phyloP scores from a whole-genome alignment of 2,888 invertebrate species.

The Pseudococcus viburni region DNA sequence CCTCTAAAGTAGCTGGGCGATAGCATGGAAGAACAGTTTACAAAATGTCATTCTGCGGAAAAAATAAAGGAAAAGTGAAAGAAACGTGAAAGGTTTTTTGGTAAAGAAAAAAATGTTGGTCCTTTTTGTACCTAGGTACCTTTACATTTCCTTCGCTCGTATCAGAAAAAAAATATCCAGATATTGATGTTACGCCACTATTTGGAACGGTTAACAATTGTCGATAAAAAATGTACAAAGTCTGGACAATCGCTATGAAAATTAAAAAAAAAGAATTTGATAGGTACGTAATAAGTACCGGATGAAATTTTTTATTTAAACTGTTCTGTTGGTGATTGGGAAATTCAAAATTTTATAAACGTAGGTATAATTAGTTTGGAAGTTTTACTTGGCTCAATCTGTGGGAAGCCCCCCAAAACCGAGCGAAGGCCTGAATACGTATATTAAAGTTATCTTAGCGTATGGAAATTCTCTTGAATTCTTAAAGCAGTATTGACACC shows the following conservation, averaged over 20 bases:
- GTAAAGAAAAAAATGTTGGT: neutral
- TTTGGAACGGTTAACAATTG: slow-evolving; percentile 75
- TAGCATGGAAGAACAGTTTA: slow-evolving; percentile 85
- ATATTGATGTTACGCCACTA: slow-evolving; percentile 82
- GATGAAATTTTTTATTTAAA: neutral
- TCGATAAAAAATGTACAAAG: slow-evolving; percentile 84
- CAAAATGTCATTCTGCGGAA: slow-evolving; percentile 80
- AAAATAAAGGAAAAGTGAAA: no score
- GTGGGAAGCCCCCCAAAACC: slow-evolving; percentile 80
- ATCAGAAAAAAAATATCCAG: slow-evolving; percentile 86
- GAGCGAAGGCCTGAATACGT: slow-evolving; percentile 87
- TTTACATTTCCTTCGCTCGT: slow-evolving; percentile 75
- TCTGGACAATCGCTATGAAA: neutral
- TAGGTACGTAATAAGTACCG: no score
- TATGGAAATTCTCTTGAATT: slow-evolving; percentile 80
- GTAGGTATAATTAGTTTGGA: neutral
- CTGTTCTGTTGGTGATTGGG: no score
- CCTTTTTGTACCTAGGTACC: neutral
- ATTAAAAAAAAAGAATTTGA: neutral
- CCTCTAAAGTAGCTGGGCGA: slow-evolving; percentile 80
- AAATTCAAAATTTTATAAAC: neutral
- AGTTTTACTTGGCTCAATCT: slow-evolving; percentile 59
- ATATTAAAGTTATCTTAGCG: slow-evolving; percentile 80
- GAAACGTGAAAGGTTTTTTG: neutral
- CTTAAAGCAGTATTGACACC: slow-evolving; percentile 87